phyloP scores from a whole-genome alignment of 1,140 invertebrate genomes.

The Sycophaga agraensis region DNA sequence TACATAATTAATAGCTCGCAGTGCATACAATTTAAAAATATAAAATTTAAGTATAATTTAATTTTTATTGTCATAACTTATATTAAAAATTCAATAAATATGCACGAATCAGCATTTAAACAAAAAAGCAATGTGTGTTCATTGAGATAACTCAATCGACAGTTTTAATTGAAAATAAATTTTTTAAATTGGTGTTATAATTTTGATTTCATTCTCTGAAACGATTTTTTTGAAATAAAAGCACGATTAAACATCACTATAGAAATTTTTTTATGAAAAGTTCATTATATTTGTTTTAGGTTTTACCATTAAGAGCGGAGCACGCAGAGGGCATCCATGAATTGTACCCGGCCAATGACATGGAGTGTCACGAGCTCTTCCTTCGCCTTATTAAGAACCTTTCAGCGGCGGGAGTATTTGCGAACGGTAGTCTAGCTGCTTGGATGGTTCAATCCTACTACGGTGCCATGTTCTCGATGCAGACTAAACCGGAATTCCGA shows the following conservation, averaged over 20 bases:
- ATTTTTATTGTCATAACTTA: too few relatives aligned
- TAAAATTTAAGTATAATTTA: too few relatives aligned
- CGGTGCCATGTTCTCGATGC: slow-evolving; percentile 89
- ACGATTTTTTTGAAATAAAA: background rate
- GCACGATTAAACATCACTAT: too few relatives aligned
- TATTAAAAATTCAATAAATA: too few relatives aligned
- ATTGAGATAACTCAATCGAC: too few relatives aligned
- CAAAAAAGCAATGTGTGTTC: too few relatives aligned
- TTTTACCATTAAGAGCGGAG: slow-evolving; percentile 70
- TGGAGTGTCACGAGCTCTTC: slow-evolving; percentile 79
- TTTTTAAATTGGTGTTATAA: background rate
- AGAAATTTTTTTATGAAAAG: too few relatives aligned
- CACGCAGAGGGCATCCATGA: slow-evolving; percentile 79
- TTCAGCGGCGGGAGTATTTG: slow-evolving; percentile 73
- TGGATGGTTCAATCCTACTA: slow-evolving; percentile 89
- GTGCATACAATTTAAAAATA: too few relatives aligned
- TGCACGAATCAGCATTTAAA: too few relatives aligned
- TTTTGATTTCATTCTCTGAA: too few relatives aligned
- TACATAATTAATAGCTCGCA: too few relatives aligned
- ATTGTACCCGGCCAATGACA: slow-evolving; percentile 80
- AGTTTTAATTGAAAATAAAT: too few relatives aligned
- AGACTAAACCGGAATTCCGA: slow-evolving; percentile 77
- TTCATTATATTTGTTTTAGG: slow-evolving; percentile 48
- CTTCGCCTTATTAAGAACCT: slow-evolving; percentile 70
- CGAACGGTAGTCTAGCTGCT: slow-evolving; percentile 68